phyloP scores from a whole-genome alignment of 2,113 vertebrate species.

The Andinoacara biseriatus region DNA sequence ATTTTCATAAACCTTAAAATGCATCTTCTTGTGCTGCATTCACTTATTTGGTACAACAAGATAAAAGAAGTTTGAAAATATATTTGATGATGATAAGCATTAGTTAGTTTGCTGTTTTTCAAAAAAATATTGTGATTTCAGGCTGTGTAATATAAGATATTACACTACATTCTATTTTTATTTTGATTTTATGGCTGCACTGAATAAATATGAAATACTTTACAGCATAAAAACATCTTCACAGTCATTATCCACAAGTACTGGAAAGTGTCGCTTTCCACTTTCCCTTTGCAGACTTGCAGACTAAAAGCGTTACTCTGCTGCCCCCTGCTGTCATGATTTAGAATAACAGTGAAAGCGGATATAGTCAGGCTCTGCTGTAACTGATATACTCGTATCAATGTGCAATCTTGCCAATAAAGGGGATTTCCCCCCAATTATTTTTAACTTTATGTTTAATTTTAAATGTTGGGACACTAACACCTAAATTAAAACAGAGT shows the following conservation, averaged over 20 bases:
- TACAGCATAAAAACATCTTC: neutral
- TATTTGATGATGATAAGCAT: neutral
- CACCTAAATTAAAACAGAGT: accelerated
- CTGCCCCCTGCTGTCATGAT: conserved; percentile 60
- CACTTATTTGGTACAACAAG: neutral
- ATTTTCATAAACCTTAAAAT: conserved; percentile 2
- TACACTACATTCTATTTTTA: neutral
- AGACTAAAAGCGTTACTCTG: conserved; percentile 37
- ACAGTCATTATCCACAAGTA: neutral
- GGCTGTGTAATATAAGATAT: accelerated
- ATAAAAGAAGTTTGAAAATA: neutral
- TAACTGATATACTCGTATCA: neutral
- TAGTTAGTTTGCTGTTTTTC: neutral
- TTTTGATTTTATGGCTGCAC: neutral
- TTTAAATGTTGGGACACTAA: neutral
- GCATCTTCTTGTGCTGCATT: neutral
- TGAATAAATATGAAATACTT: neutral
- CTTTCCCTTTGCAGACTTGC: neutral
- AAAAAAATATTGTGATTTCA: neutral
- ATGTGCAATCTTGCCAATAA: neutral
- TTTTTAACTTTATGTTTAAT: neutral
- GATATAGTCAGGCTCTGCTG: neutral
- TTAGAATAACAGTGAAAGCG: neutral
- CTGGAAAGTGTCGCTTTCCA: neutral
- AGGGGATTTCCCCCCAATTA: neutral